Conservation (phyloP, 2,888 invertebrate species). For the Mimumesa dahlbomi region DNA sequence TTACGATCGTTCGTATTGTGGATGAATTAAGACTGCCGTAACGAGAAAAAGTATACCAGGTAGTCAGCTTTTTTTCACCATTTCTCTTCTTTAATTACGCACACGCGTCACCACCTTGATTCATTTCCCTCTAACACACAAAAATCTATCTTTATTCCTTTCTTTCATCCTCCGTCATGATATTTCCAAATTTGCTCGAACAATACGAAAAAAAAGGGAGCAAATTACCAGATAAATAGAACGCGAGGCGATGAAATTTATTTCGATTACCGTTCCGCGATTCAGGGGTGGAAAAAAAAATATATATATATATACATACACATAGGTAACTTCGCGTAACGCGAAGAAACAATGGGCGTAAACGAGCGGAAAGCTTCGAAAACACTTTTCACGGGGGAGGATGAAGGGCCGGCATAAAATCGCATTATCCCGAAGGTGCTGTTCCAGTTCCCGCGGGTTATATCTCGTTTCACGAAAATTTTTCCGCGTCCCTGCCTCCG, state of each 20-base stretch:
- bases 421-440: slow-evolving; percentile 41
- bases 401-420: slow-evolving; percentile 40
- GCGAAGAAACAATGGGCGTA: slow-evolving; percentile 10
- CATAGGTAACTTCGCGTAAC: neutral
- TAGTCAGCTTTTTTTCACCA: no score
- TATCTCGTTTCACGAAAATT: slow-evolving; percentile 44
- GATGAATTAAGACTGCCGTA: no score
- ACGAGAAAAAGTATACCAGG: no score
- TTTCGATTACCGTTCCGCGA: no score
- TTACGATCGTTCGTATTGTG: slow-evolving; percentile 38
- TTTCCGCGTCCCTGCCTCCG: slow-evolving; percentile 45
- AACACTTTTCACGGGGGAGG: slow-evolving; percentile 16
- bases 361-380: slow-evolving; percentile 22
- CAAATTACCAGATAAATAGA: no score
- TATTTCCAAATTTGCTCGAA: no score
- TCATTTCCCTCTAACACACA: neutral
- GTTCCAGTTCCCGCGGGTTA: slow-evolving; percentile 35
- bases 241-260: no score
- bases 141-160: neutral
- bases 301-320: neutral
- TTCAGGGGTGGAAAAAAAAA: no score
- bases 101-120: no score
- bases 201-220: no score
- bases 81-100: no score
- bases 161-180: slow-evolving; percentile 4